Conservation (phyloP, 2,888 invertebrate genomes). For the Anoplius nigerrimus region DNA sequence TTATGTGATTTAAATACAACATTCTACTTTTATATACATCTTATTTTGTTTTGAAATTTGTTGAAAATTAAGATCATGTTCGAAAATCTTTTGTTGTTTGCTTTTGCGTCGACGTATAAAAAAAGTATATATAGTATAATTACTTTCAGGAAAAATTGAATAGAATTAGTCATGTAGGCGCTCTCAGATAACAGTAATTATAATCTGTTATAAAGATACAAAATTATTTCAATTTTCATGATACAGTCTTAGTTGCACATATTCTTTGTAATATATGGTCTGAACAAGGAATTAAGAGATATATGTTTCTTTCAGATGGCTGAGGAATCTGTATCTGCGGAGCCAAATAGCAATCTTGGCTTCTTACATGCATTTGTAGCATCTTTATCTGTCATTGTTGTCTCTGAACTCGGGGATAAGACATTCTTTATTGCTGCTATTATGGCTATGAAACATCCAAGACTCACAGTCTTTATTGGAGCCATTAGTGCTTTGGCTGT, state of each 20-base stretch:
- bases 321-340: constrained; percentile 21
- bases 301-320: constrained; percentile 37
- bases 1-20: not conserved
- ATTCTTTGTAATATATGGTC: constrained; percentile 3
- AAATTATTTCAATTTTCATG: not conserved
- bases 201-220: not conserved
- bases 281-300: too few species aligned
- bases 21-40: not conserved
- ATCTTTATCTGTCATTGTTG: constrained; percentile 95
- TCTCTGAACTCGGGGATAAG: constrained; percentile 98
- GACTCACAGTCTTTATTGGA: constrained; percentile 93
- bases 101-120: too few species aligned
- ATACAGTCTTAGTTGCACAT: not conserved
- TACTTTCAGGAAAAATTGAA: too few species aligned
- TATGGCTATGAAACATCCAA: constrained; percentile 98
- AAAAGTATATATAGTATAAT: too few species aligned
- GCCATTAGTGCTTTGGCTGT: constrained; percentile 93
- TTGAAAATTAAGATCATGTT: not conserved
- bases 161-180: not conserved
- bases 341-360: constrained; percentile 78
- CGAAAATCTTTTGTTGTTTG: too few species aligned
- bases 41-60: not conserved
- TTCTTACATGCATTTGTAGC: constrained; percentile 97
- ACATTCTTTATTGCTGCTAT: constrained; percentile 99
- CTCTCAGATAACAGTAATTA: not conserved